phyloP scores from a whole-genome alignment of 1,140 invertebrate genomes.

The Chironomus striatipennis region DNA sequence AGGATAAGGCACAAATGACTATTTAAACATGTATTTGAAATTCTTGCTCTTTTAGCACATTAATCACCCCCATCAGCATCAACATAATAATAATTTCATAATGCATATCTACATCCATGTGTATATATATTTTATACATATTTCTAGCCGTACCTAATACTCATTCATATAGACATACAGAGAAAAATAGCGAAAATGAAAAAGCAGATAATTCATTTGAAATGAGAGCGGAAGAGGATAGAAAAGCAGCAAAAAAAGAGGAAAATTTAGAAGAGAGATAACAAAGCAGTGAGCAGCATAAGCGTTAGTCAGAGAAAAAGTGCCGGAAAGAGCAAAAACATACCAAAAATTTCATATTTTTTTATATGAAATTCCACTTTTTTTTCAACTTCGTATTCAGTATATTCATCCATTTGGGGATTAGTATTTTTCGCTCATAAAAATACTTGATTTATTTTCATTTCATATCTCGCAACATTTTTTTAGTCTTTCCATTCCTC shows the following conservation, averaged over 20 bases:
- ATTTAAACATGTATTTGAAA: too few species aligned
- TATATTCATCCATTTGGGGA: slow-evolving; percentile 15
- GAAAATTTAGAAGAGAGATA: background rate
- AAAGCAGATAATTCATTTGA: background rate
- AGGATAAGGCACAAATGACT: too few species aligned
- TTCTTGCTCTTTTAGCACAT: too few species aligned
- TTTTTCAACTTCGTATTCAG: background rate
- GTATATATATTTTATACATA: too few species aligned
- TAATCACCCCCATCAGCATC: too few species aligned
- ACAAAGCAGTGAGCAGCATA: background rate
- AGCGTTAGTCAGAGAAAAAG: background rate
- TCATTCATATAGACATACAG: too few species aligned
- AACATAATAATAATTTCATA: too few species aligned
- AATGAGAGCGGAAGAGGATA: slow-evolving; percentile 7
- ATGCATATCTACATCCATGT: too few species aligned
- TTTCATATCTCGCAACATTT: background rate
- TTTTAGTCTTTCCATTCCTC: background rate
- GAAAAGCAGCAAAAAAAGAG: background rate
- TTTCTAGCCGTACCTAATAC: too few species aligned
- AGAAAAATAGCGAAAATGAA: background rate
- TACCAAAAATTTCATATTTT: slow-evolving; percentile 15
- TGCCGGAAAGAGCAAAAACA: slow-evolving; percentile 1
- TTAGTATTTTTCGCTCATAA: slow-evolving; percentile 20
- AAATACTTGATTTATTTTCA: slow-evolving; percentile 22
- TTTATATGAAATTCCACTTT: background rate